Percentiles rank a stretch among this genome's conserved stretches.
Evolutionary conservation across 2,888 invertebrate species (phyloP).

Genomic region (Aleiodes alternator): DNA sequence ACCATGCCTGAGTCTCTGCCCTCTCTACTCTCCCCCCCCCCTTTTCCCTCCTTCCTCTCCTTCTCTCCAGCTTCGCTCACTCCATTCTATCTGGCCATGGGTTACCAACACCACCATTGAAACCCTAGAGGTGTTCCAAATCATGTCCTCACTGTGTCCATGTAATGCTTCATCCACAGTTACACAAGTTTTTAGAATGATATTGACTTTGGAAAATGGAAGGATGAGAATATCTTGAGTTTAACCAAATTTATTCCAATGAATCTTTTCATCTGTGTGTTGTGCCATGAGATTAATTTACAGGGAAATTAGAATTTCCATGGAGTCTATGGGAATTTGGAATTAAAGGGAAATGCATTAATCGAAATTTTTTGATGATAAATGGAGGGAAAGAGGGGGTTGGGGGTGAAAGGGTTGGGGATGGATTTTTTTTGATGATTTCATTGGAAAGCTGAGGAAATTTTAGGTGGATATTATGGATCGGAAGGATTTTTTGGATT

Average conservation of each 20-base stretch:
- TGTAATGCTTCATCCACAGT: slow-evolving; percentile 10
- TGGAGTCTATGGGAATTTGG: too few relatives aligned
- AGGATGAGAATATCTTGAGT: slow-evolving; percentile 3
- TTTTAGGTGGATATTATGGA: too few relatives aligned
- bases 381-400: too few relatives aligned
- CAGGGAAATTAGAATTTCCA: background rate
- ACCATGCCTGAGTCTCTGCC: slow-evolving; percentile 63
- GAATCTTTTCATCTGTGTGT: slow-evolving; percentile 49
- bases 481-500: too few relatives aligned
- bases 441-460: too few relatives aligned
- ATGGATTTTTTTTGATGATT: too few relatives aligned
- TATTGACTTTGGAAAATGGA: slow-evolving; percentile 36
- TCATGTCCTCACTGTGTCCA: slow-evolving; percentile 55
- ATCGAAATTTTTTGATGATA: too few relatives aligned
- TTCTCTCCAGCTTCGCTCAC: slow-evolving; percentile 24
- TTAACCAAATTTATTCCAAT: slow-evolving; percentile 37
- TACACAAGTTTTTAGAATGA: slow-evolving; percentile 37
- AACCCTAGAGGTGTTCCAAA: slow-evolving; percentile 62
- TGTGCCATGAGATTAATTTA: slow-evolving; percentile 57
- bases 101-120: slow-evolving; percentile 51
- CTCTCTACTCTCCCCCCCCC: background rate
- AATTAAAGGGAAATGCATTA: too few relatives aligned
- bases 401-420: too few relatives aligned
- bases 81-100: slow-evolving; percentile 43
- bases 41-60: slow-evolving; percentile 41